Conservation (phyloP, 2,797 vertebrate genomes). For the Chaetodon trifasciatus region DNA sequence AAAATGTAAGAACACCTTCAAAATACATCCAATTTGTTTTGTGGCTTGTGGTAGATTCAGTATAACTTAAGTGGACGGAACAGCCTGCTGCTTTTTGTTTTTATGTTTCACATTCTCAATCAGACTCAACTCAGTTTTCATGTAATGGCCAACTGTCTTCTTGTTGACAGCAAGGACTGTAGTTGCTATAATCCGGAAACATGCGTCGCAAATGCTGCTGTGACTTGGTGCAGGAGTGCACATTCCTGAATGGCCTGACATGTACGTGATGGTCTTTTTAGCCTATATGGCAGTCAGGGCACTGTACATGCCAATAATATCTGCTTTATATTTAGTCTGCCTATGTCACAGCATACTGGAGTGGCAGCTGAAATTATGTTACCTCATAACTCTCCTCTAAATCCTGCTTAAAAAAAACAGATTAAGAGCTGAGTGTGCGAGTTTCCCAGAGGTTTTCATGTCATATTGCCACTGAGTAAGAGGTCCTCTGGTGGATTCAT, state of each 20-base stretch:
- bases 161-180: conserved; percentile 52
- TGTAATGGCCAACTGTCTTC: conserved; percentile 40
- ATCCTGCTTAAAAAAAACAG: conserved; percentile 59
- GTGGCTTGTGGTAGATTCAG: conserved; percentile 23
- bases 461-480: conserved; percentile 67
- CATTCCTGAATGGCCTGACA: conserved; percentile 75
- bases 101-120: conserved; percentile 2
- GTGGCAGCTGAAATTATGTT: conserved; percentile 82
- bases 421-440: conserved; percentile 74
- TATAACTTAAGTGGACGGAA: neutral
- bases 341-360: conserved; percentile 67
- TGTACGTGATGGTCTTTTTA: conserved; percentile 64
- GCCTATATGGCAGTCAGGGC: conserved; percentile 71
- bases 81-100: neutral
- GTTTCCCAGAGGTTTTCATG: conserved; percentile 72
- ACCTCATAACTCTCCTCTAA: conserved; percentile 59
- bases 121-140: conserved; percentile 16
- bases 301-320: conserved; percentile 81
- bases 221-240: conserved; percentile 68
- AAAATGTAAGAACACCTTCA: conserved; percentile 45
- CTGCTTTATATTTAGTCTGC: conserved; percentile 85
- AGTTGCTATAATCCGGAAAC: conserved; percentile 55
- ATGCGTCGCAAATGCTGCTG: conserved; percentile 70
- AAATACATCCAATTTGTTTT: conserved; percentile 37
- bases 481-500: conserved; percentile 72